Evolutionary conservation across 2,797 vertebrate genomes (phyloP).

Genomic region (Australoheros facetus): DNA sequence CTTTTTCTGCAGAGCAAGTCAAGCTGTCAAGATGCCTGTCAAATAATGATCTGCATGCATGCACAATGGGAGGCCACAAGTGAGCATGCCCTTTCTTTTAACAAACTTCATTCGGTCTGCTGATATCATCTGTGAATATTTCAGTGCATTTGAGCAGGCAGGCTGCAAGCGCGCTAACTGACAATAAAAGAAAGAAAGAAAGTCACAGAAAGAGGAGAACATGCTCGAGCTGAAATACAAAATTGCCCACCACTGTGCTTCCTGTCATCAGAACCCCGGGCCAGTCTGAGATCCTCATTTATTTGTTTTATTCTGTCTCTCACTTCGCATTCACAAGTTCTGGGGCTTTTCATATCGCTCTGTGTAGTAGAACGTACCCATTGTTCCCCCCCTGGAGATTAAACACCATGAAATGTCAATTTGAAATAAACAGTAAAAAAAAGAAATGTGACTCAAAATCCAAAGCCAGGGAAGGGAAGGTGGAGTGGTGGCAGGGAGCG

Average conservation of each 20-base stretch:
- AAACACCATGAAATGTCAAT: slow-evolving; percentile 73
- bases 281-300: slow-evolving; percentile 52
- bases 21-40: slow-evolving; percentile 38
- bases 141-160: slow-evolving; percentile 24
- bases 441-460: slow-evolving; percentile 51
- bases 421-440: slow-evolving; percentile 63
- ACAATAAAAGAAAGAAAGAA: slow-evolving; percentile 32
- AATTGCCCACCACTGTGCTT: slow-evolving; percentile 40
- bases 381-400: slow-evolving; percentile 66
- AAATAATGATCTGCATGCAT: slow-evolving; percentile 31
- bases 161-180: slow-evolving; percentile 29
- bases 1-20: slow-evolving; percentile 15
- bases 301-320: slow-evolving; percentile 66
- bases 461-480: slow-evolving; percentile 7
- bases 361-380: slow-evolving; percentile 64
- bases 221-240: slow-evolving; percentile 35
- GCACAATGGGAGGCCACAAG: slow-evolving; percentile 11
- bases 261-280: slow-evolving; percentile 58
- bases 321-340: slow-evolving; percentile 60
- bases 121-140: slow-evolving; percentile 48
- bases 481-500: neutral
- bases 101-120: slow-evolving; percentile 26
- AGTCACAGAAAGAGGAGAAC: slow-evolving; percentile 14
- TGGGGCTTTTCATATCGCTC: slow-evolving; percentile 57
- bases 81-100: slow-evolving; percentile 25